Evolutionary conservation across 1,140 invertebrate genomes (phyloP).

Genomic region (Gryllus bimaculatus): DNA sequence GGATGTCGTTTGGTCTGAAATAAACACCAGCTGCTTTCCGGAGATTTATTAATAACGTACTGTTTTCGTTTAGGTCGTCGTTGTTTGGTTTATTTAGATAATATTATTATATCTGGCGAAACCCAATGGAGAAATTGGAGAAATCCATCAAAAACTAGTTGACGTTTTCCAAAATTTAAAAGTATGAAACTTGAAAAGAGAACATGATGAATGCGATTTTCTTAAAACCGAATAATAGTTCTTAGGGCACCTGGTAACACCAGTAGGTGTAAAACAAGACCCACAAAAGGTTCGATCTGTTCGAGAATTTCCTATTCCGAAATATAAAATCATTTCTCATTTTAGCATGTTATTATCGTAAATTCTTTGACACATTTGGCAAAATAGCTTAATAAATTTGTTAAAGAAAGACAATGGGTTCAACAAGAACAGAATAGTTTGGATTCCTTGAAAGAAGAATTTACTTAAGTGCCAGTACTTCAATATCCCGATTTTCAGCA

Average conservation of each 20-base stretch:
- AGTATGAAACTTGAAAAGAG: too few relatives aligned
- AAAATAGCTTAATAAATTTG: slow-evolving; percentile 26
- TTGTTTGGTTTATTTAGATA: neutral
- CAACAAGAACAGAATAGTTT: slow-evolving; percentile 20
- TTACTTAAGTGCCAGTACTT: slow-evolving; percentile 22
- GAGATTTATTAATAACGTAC: neutral
- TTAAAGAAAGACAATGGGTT: slow-evolving; percentile 23
- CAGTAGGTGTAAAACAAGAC: too few relatives aligned
- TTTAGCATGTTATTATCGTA: slow-evolving; percentile 25
- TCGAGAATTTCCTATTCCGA: too few relatives aligned
- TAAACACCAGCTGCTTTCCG: neutral
- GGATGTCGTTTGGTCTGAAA: neutral
- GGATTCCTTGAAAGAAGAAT: slow-evolving; percentile 16
- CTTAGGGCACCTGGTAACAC: too few relatives aligned
- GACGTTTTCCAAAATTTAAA: too few relatives aligned
- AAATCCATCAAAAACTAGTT: neutral
- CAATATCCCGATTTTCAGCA: slow-evolving; percentile 26
- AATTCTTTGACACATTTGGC: slow-evolving; percentile 27
- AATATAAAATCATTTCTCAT: slow-evolving; percentile 22
- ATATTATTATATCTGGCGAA: neutral
- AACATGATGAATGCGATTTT: too few relatives aligned
- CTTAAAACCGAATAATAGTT: too few relatives aligned
- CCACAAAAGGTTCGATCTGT: too few relatives aligned
- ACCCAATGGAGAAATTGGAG: too few relatives aligned
- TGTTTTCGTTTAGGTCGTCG: neutral